Evolutionary conservation across 92 coral and sea anemone species (phyloP).

Genomic region (Desmophyllum pertusum): DNA sequence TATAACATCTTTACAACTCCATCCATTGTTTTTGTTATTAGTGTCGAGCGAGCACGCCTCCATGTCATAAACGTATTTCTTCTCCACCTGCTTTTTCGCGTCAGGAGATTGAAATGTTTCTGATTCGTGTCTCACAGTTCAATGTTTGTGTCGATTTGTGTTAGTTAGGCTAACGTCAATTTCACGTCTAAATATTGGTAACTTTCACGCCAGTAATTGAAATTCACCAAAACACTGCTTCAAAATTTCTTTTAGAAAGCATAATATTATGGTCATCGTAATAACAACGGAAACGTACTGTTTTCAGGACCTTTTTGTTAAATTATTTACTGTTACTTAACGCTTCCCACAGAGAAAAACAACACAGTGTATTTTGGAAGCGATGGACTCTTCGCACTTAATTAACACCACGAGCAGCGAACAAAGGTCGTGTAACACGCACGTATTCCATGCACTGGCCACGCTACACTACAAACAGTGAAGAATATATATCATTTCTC

Average conservation of each 20-base stretch:
- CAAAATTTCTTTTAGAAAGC: neutral
- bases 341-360: conserved; percentile 20
- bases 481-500: no score
- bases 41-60: neutral
- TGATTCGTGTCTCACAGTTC: neutral
- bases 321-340: conserved; percentile 29
- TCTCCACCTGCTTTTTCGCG: conserved; percentile 4
- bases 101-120: neutral
- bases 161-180: neutral
- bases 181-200: conserved; percentile 8
- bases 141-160: neutral
- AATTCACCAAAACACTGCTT: conserved; percentile 9
- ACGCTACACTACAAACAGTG: no score
- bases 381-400: neutral
- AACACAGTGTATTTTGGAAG: neutral
- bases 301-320: conserved; percentile 10
- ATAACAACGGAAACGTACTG: conserved; percentile 10
- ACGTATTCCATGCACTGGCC: no score
- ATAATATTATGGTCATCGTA: conserved; percentile 12
- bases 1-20: conserved; percentile 16
- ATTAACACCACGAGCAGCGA: neutral
- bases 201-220: neutral
- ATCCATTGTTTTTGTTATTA: neutral
- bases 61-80: neutral
- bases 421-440: neutral